Evolutionary conservation across 2,888 invertebrate species (phyloP).

Genomic region (Embidobia sp.): DNA sequence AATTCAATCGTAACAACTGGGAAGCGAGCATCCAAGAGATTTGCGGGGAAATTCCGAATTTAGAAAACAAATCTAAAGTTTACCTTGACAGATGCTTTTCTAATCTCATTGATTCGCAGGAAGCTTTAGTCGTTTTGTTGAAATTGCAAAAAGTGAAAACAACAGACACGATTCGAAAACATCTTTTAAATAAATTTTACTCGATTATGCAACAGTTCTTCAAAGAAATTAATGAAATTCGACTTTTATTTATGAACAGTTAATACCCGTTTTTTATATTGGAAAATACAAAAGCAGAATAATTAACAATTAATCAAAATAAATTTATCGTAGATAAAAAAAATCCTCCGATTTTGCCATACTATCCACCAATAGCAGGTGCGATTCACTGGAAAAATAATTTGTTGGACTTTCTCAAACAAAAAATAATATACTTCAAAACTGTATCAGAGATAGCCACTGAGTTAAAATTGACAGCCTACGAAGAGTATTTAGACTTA

Average conservation of each 20-base stretch:
- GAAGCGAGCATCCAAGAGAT: slow-evolving; percentile 90
- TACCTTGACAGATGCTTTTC: slow-evolving; percentile 94
- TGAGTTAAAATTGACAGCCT: slow-evolving; percentile 88
- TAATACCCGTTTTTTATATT: slow-evolving; percentile 65
- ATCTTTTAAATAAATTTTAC: slow-evolving; percentile 91
- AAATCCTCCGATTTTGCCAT: slow-evolving; percentile 87
- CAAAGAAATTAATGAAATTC: slow-evolving; percentile 90
- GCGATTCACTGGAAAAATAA: slow-evolving; percentile 93
- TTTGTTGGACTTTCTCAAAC: slow-evolving; percentile 90
- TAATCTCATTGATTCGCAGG: slow-evolving; percentile 90
- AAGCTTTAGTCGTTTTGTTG: slow-evolving; percentile 89
- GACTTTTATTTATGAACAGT: slow-evolving; percentile 86
- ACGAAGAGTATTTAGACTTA: slow-evolving; percentile 88
- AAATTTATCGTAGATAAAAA: slow-evolving; percentile 82
- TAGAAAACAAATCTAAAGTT: slow-evolving; percentile 91
- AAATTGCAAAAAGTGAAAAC: slow-evolving; percentile 92
- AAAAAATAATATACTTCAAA: slow-evolving; percentile 90
- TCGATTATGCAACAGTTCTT: slow-evolving; percentile 92
- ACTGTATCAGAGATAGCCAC: slow-evolving; percentile 88
- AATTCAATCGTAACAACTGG: slow-evolving; percentile 92
- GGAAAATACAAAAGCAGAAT: neutral
- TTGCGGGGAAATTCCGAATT: slow-evolving; percentile 86
- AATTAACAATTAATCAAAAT: neutral
- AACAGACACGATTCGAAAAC: slow-evolving; percentile 87
- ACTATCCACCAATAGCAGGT: slow-evolving; percentile 91